Evolutionary conservation across 92 coral and sea anemone genomes (phyloP).

Genomic region (Isaurus tuberculatus): DNA sequence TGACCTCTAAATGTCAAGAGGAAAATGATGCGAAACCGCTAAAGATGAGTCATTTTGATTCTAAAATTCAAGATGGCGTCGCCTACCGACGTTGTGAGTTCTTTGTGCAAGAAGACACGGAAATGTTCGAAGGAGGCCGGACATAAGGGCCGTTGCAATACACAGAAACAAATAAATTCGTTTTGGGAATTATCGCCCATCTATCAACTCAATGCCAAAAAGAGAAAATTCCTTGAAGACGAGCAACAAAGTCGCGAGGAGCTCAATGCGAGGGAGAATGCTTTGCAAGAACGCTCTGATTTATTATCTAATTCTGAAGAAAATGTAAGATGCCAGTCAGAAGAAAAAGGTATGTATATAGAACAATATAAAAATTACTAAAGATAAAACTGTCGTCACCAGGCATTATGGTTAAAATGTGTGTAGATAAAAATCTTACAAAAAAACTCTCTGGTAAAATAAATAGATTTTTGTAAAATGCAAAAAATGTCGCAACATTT

Average conservation of each 20-base stretch:
- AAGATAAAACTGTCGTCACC: conserved; percentile 30
- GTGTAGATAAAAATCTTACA: conserved; percentile 30
- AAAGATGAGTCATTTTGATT: background rate
- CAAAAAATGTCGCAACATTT: conserved; percentile 29
- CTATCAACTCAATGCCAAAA: conserved; percentile 53
- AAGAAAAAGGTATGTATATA: conserved; percentile 7
- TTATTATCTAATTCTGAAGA: background rate
- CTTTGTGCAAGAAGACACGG: conserved; percentile 46
- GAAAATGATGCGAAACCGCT: background rate
- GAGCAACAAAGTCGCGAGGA: conserved; percentile 47
- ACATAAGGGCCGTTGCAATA: conserved; percentile 68
- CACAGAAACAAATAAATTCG: conserved; percentile 55
- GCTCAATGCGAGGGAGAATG: conserved; percentile 45
- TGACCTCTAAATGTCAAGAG: conserved; percentile 10
- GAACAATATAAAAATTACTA: conserved; percentile 20
- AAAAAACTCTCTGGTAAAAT: conserved; percentile 32
- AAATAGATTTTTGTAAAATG: conserved; percentile 23
- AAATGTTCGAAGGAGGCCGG: conserved; percentile 61
- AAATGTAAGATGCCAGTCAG: background rate
- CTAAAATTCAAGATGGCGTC: conserved; percentile 50
- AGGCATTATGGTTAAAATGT: conserved; percentile 29
- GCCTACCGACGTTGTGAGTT: conserved; percentile 16
- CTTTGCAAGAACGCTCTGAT: conserved; percentile 25
- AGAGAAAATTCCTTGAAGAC: conserved; percentile 55
- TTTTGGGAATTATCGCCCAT: conserved; percentile 73